Evolutionary conservation across 2,113 vertebrate species (phyloP).

Genomic region (Gadus chalcogrammus): DNA sequence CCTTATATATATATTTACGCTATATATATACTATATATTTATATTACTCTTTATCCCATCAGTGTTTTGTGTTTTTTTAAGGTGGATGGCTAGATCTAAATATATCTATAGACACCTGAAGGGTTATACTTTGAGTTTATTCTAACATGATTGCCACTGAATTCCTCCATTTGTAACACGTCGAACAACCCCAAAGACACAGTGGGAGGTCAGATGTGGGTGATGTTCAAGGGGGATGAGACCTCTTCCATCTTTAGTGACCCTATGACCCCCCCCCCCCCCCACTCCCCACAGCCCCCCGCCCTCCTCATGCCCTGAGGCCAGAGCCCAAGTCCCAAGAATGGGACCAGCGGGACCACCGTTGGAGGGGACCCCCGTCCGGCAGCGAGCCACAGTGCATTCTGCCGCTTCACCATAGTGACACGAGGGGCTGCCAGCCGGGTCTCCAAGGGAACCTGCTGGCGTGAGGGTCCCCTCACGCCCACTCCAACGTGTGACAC

Average conservation of each 20-base stretch:
- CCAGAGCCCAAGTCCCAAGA: too few relatives aligned
- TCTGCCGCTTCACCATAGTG: constrained; percentile 41
- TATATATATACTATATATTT: too few relatives aligned
- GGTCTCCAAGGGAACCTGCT: constrained; percentile 44
- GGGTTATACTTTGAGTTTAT: too few relatives aligned
- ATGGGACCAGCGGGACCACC: constrained; percentile 11
- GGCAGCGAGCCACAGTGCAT: constrained; percentile 23
- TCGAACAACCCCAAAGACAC: neutral
- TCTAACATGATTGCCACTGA: too few relatives aligned
- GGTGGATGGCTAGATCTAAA: too few relatives aligned
- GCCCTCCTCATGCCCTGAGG: neutral
- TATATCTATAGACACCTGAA: too few relatives aligned
- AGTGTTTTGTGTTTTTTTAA: too few relatives aligned
- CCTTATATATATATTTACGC: too few relatives aligned
- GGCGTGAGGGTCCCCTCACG: constrained; percentile 11
- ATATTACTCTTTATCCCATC: too few relatives aligned
- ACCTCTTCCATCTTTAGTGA: neutral
- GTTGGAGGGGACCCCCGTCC: constrained; percentile 31
- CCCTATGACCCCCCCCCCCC: neutral
- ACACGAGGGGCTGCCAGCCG: constrained; percentile 25
- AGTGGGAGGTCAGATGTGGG: constrained; percentile 7
- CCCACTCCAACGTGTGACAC: constrained; percentile 14
- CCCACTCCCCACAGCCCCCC: neutral
- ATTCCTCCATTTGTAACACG: too few relatives aligned
- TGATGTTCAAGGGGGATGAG: constrained; percentile 6